Evolutionary conservation across 2,888 invertebrate genomes (phyloP).

Genomic region (Latrodectus hesperus): DNA sequence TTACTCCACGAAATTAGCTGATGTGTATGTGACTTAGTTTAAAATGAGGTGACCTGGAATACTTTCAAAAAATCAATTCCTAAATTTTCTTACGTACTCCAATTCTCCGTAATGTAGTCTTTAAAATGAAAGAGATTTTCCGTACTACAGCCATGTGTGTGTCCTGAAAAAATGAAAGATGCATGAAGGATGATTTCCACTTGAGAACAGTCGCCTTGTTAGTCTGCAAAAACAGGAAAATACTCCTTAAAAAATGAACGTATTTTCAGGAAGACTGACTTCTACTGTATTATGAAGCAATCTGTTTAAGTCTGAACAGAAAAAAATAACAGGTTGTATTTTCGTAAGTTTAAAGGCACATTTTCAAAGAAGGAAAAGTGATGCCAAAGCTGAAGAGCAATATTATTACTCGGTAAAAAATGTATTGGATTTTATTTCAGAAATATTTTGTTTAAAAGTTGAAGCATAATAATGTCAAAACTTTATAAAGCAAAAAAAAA

Average conservation of each 20-base stretch:
- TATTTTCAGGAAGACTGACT: background rate
- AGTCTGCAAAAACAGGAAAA: constrained; percentile 25
- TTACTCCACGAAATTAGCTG: too few species aligned
- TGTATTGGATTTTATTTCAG: background rate
- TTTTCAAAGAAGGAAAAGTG: background rate
- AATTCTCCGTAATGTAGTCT: background rate
- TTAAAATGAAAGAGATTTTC: constrained; percentile 1
- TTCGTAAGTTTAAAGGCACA: background rate
- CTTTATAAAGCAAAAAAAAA: too few species aligned
- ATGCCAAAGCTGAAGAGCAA: background rate
- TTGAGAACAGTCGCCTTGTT: constrained; percentile 21
- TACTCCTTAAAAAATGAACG: constrained; percentile 29
- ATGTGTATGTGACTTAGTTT: too few species aligned
- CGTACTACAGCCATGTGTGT: background rate
- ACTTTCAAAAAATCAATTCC: background rate
- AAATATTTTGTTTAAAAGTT: background rate
- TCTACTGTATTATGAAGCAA: background rate
- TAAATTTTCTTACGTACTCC: background rate
- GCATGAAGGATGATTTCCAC: constrained; percentile 32
- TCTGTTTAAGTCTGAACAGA: background rate
- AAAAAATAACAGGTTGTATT: background rate
- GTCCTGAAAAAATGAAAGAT: constrained; percentile 25
- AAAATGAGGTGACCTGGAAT: too few species aligned
- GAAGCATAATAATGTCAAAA: background rate
- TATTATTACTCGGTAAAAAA: background rate